Evolutionary conservation across 2,888 invertebrate species (phyloP).

Genomic region (Drosophila atroscutellata): DNA sequence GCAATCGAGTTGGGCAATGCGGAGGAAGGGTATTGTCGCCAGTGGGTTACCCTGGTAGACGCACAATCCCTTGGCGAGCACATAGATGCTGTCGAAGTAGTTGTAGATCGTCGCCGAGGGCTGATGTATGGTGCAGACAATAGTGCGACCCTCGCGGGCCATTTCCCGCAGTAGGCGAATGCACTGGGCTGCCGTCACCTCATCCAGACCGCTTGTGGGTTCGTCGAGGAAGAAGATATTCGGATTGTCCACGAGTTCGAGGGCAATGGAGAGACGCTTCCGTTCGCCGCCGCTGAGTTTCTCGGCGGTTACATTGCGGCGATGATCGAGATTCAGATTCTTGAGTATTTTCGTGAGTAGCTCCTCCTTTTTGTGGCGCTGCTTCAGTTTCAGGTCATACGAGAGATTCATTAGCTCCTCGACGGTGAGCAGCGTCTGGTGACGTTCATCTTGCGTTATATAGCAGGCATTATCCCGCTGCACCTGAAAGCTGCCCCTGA

Average conservation of each 20-base stretch:
- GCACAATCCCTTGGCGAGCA: constrained; percentile 88
- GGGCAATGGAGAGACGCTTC: constrained; percentile 91
- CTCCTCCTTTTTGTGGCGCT: constrained; percentile 68
- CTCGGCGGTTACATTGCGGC: constrained; percentile 84
- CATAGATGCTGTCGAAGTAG: constrained; percentile 88
- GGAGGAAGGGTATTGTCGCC: constrained; percentile 87
- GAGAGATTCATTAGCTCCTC: constrained; percentile 92
- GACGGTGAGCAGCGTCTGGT: constrained; percentile 90
- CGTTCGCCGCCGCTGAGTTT: constrained; percentile 92
- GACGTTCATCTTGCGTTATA: constrained; percentile 92
- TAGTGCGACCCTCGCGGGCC: constrained; percentile 88
- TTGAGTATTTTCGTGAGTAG: constrained; percentile 82
- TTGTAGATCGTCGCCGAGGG: constrained; percentile 89
- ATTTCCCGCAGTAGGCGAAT: constrained; percentile 87
- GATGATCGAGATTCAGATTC: constrained; percentile 83
- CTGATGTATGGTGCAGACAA: constrained; percentile 90
- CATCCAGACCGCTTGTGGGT: constrained; percentile 91
- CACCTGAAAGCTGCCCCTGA: constrained; percentile 89
- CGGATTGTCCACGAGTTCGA: constrained; percentile 93
- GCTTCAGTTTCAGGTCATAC: constrained; percentile 89
- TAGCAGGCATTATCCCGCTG: constrained; percentile 92
- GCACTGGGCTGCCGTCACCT: constrained; percentile 88
- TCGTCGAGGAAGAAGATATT: constrained; percentile 94
- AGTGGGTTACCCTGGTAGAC: constrained; percentile 88
- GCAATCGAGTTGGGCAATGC: constrained; percentile 87